A percentile compares a stretch with the other conserved stretches of the same genome.
Evolutionary conservation across 37 sponge, comb jelly and placozoan species (phyloP).

Genomic region (Beroe ovata): DNA sequence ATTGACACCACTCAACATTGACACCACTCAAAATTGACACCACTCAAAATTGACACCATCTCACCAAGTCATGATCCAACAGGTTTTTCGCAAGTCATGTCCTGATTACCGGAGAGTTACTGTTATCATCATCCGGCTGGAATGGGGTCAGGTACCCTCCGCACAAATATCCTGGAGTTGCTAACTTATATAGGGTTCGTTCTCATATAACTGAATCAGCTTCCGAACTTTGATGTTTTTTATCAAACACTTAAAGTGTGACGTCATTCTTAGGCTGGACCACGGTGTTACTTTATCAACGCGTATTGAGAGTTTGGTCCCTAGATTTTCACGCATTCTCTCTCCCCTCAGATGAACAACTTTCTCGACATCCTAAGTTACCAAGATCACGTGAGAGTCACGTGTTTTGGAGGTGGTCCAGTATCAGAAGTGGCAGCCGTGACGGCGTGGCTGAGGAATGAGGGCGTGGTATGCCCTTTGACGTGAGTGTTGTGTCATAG

Average conservation of each 20-base stretch:
- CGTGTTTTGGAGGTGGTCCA: conserved; percentile 61
- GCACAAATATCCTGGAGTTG: neutral
- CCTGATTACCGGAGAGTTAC: conserved; percentile 26
- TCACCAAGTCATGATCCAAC: neutral
- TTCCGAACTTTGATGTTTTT: too few species aligned
- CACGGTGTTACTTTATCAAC: too few species aligned
- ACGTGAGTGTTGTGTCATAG: too few species aligned
- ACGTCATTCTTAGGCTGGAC: too few species aligned
- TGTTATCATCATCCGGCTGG: conserved; percentile 37
- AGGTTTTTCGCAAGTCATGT: conserved; percentile 57
- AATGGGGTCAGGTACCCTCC: neutral
- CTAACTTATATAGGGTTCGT: too few species aligned
- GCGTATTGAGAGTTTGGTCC: too few species aligned
- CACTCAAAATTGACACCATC: neutral
- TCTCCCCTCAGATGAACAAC: conserved; percentile 4
- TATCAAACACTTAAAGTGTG: too few species aligned
- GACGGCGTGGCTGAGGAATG: conserved; percentile 1
- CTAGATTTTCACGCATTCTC: too few species aligned
- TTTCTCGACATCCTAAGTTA: neutral
- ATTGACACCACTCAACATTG: neutral
- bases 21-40: neutral
- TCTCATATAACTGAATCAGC: too few species aligned
- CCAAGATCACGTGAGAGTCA: neutral
- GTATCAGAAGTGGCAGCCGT: conserved; percentile 24
- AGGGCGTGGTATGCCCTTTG: too few species aligned